phyloP scores from a whole-genome alignment of 2,113 vertebrate genomes.

The Haemorhous mexicanus region DNA sequence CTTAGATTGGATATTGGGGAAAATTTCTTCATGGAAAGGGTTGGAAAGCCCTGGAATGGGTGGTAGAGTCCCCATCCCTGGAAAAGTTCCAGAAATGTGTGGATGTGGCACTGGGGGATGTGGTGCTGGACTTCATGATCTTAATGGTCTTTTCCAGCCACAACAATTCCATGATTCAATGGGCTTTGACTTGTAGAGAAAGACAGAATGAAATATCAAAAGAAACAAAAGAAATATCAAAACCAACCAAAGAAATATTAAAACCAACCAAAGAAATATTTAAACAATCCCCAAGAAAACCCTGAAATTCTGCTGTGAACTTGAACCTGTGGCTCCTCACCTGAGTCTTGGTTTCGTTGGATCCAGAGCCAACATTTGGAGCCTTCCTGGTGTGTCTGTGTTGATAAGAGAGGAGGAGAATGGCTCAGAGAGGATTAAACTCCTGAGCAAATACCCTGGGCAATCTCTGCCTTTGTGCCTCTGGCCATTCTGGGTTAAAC shows the following conservation, averaged over 20 bases:
- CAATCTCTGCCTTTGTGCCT: background rate
- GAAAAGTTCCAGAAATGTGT: background rate
- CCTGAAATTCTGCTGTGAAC: background rate
- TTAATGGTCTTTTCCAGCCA: background rate
- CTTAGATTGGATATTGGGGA: background rate
- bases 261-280: background rate
- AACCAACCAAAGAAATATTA: background rate
- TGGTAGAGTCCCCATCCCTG: too few species aligned
- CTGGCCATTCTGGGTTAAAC: background rate
- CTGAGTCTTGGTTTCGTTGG: fast-evolving
- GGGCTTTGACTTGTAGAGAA: background rate
- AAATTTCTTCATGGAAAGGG: background rate
- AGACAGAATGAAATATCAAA: background rate
- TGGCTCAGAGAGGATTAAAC: background rate
- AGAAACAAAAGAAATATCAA: background rate
- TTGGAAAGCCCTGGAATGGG: background rate
- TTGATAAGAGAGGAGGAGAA: background rate
- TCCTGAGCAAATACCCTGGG: background rate
- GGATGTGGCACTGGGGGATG: background rate
- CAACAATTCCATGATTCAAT: background rate
- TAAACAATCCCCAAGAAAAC: fast-evolving
- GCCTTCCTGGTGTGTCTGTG: background rate
- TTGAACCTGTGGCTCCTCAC: background rate
- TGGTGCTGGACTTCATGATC: background rate
- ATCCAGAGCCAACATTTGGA: background rate